These are phyloP conservation scores for Camponotus vicinus DNA, from an alignment of 1,140 invertebrate species.

Conservation along the genomic window DNA sequence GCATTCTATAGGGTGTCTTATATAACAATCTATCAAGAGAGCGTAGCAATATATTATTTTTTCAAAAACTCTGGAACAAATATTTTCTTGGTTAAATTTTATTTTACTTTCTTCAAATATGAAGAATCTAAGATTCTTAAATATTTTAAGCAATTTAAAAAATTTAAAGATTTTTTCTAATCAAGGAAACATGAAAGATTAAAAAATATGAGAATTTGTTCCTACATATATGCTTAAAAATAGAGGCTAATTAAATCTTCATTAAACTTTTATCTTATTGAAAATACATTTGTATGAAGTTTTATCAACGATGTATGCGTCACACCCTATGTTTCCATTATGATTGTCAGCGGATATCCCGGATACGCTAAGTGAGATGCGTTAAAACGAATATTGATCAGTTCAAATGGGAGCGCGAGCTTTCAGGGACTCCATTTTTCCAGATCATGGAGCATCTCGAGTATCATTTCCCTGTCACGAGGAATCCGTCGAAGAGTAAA, in stretches of 20 bases:
- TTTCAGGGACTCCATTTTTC: constrained; percentile 65
- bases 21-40: too few species aligned
- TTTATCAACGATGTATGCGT: background rate
- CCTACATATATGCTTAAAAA: background rate
- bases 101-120: background rate
- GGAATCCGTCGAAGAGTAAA: constrained; percentile 11
- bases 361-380: constrained; percentile 9
- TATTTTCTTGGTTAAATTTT: background rate
- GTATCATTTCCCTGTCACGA: constrained; percentile 27
- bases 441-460: constrained; percentile 67
- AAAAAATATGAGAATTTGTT: background rate
- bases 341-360: constrained; percentile 37
- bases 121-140: background rate
- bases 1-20: constrained; percentile 17
- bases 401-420: constrained; percentile 27
- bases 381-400: constrained; percentile 57
- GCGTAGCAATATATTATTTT: background rate
- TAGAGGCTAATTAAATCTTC: background rate
- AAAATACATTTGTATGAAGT: background rate
- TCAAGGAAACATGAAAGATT: background rate
- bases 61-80: background rate
- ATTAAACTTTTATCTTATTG: background rate
- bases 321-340: constrained; percentile 17
- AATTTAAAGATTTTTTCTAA: background rate
- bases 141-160: background rate